phyloP scores from a whole-genome alignment of 2,888 invertebrate genomes.

The Stictocephala bisonia region DNA sequence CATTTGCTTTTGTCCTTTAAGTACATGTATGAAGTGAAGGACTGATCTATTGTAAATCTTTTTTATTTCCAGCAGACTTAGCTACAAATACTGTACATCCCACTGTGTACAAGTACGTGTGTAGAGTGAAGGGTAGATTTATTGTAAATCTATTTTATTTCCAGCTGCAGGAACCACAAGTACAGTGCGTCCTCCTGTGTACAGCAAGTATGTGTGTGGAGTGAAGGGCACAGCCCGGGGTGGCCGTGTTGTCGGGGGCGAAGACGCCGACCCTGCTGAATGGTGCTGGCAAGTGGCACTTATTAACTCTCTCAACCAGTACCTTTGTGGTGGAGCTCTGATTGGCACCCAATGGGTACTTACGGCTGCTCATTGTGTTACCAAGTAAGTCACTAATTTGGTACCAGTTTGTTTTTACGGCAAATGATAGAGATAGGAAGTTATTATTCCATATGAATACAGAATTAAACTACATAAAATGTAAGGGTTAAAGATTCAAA shows the following conservation, averaged over 20 bases:
- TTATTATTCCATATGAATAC: background rate
- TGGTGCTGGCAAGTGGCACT: constrained; percentile 97
- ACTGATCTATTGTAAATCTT: too few relatives aligned
- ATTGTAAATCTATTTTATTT: too few relatives aligned
- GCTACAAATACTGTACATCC: too few relatives aligned
- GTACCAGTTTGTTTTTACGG: background rate
- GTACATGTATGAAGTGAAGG: too few relatives aligned
- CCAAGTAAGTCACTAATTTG: constrained; percentile 75
- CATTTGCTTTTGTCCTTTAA: too few relatives aligned
- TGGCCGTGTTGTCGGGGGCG: constrained; percentile 83
- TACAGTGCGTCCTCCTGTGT: constrained; percentile 76
- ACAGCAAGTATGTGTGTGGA: constrained; percentile 92
- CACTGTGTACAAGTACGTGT: too few relatives aligned
- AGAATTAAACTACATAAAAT: too few relatives aligned
- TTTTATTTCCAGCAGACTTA: too few relatives aligned
- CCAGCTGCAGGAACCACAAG: constrained; percentile 69
- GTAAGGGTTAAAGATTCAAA: too few relatives aligned
- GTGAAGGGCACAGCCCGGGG: constrained; percentile 80
- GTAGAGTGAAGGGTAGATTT: too few relatives aligned
- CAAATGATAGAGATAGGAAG: background rate
- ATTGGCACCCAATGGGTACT: constrained; percentile 96
- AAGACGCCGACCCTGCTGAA: constrained; percentile 90
- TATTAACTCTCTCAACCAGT: constrained; percentile 93
- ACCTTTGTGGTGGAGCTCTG: constrained; percentile 91
- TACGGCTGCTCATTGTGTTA: constrained; percentile 94